Conservation (phyloP, 2,888 invertebrate genomes). For the Mystacides longicornis region DNA sequence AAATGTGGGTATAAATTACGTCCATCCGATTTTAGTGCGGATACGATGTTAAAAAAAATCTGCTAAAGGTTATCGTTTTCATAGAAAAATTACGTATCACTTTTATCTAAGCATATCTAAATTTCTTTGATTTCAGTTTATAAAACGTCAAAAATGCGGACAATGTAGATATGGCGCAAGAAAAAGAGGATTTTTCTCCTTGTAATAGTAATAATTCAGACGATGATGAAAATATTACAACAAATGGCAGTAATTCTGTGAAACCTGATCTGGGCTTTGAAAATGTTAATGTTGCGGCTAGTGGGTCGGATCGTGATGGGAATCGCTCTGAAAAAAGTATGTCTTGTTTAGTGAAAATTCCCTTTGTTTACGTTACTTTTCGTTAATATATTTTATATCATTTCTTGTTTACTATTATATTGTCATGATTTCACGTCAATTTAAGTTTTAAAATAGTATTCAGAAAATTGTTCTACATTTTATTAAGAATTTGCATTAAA, state of each 20-base stretch:
- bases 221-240: constrained; percentile 37
- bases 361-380: not conserved
- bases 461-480: no score
- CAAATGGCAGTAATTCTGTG: constrained; percentile 38
- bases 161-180: constrained; percentile 41
- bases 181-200: constrained; percentile 47
- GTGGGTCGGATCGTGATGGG: constrained; percentile 23
- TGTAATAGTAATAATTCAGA: constrained; percentile 36
- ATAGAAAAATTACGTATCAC: no score
- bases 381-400: not conserved
- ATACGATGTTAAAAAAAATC: no score
- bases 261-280: constrained; percentile 48
- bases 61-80: no score
- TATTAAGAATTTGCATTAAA: no score
- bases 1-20: no score
- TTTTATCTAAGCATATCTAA: no score
- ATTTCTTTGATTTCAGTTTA: no score
- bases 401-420: not conserved
- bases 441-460: not conserved
- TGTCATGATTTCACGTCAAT: not conserved
- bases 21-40: no score
- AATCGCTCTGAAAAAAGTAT: constrained; percentile 17
- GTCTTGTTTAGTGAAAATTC: constrained; percentile 30
- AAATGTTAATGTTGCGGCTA: constrained; percentile 42
- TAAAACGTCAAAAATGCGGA: constrained; percentile 22